phyloP scores from a whole-genome alignment of 1,140 invertebrate genomes.

The Fragariocoptes setiger region DNA sequence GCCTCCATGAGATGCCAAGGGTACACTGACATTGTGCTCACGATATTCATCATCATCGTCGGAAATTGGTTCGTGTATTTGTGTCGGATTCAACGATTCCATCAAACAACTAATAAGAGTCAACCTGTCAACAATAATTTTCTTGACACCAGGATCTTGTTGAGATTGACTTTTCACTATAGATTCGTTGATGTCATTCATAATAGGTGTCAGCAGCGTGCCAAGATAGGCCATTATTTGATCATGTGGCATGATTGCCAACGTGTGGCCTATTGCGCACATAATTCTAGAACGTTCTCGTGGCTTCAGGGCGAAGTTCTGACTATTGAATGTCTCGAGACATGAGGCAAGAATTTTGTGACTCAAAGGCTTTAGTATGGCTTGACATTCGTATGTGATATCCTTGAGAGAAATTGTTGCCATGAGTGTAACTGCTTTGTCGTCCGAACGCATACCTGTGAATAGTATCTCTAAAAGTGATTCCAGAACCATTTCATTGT shows the following conservation, averaged over 20 bases:
- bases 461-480: slow-evolving; percentile 29
- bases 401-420: slow-evolving; percentile 61
- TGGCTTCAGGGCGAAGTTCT: slow-evolving; percentile 20
- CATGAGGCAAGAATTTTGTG: slow-evolving; percentile 25
- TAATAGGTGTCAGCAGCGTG: slow-evolving; percentile 28
- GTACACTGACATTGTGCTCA: not conserved
- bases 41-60: slow-evolving; percentile 3
- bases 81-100: not conserved
- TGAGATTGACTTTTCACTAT: not conserved
- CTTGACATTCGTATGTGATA: slow-evolving; percentile 38
- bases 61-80: slow-evolving; percentile 11
- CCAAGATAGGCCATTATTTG: slow-evolving; percentile 33
- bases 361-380: slow-evolving; percentile 33
- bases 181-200: slow-evolving; percentile 25
- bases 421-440: slow-evolving; percentile 16
- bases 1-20: slow-evolving; percentile 1
- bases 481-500: slow-evolving; percentile 22
- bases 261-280: slow-evolving; percentile 36
- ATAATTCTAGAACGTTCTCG: slow-evolving; percentile 34
- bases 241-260: slow-evolving; percentile 29
- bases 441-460: slow-evolving; percentile 33
- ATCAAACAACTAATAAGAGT: not conserved
- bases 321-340: slow-evolving; percentile 21
- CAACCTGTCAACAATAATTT: not conserved
- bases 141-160: not conserved